Evolutionary conservation across 1,140 invertebrate species (phyloP).

Genomic region (Papilio dardanus): DNA sequence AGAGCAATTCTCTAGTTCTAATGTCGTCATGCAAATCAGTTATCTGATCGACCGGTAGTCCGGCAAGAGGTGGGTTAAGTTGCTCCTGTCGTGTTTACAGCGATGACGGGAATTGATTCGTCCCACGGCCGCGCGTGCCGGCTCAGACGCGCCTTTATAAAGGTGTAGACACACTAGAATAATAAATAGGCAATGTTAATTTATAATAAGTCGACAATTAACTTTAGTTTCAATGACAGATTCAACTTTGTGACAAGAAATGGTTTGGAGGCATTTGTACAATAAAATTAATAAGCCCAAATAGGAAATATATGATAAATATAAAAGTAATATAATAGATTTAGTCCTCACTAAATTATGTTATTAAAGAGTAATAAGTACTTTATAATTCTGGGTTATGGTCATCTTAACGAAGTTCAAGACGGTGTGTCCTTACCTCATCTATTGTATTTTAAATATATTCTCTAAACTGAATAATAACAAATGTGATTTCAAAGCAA

Average conservation of each 20-base stretch:
- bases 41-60: conserved; percentile 70
- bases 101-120: conserved; percentile 69
- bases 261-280: neutral
- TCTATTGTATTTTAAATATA: neutral
- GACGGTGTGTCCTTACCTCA: neutral
- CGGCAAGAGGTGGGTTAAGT: conserved; percentile 67
- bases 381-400: too few species aligned
- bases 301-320: too few species aligned
- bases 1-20: conserved; percentile 13
- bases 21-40: conserved; percentile 71
- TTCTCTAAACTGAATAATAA: neutral
- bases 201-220: too few species aligned
- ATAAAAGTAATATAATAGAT: too few species aligned
- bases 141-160: neutral
- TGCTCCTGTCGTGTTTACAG: conserved; percentile 71
- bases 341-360: too few species aligned
- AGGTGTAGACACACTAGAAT: neutral
- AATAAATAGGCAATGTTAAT: neutral
- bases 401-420: too few species aligned
- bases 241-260: too few species aligned
- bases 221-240: too few species aligned
- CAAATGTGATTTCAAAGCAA: conserved; percentile 13
- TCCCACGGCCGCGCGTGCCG: conserved; percentile 65
- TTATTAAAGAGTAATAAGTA: too few species aligned
- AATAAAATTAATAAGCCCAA: too few species aligned